Evolutionary conservation across 2,797 vertebrate species (phyloP), one percentile per base, ranked within the genome.

Genomic region (Muscicapa striata): DNA sequence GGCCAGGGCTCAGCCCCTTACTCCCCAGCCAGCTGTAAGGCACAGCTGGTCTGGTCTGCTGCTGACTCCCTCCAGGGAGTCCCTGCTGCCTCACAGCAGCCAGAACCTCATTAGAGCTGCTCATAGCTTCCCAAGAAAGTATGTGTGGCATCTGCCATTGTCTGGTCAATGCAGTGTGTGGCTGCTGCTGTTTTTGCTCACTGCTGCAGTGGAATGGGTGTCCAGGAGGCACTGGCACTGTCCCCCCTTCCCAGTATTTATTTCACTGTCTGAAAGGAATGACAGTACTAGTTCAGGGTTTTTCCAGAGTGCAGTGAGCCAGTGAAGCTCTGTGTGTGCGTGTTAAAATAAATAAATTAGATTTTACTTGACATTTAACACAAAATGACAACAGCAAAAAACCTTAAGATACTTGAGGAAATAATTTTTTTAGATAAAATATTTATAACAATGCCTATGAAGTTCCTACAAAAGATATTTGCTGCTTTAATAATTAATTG

Each of bases 381-480:
- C 24, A 2, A 96, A 95, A 74, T 68, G 76, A 94, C 95, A 96
- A 95, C 83, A 91, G 84, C 77, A 82, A 91, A 94, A 90, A 94
- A 93, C 70, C 84, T 94, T 87, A 93, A 90, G 64, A 55, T 93
- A 94, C 94, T 93, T 88, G 92, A 91, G 84, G 55, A 95, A 96
- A 92, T 95, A 92, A 64, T 97, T 96, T 96, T 97, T 94, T 94
- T 43, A 64, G 84, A 89, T 97, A 55, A 96, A 97, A 95, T 95
- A 97, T 97, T 97, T 96, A 96, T 87, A 90, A 59, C 23, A 30
- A 70, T 54, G 64, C 34, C 84, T 94, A 51, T 70, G 49, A 95
- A 92, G 77, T 95, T 97, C 74, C 90, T 88, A 69, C 85, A 81
- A 74, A 70, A 89, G 92, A 95, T 85, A 40, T 92, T 94, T 93